A percentile compares a stretch with the other conserved stretches of the same genome.
These are phyloP conservation scores for Zoanthus sociatus DNA, from an alignment of 92 coral and sea anemone species.

Conservation along the genomic window DNA sequence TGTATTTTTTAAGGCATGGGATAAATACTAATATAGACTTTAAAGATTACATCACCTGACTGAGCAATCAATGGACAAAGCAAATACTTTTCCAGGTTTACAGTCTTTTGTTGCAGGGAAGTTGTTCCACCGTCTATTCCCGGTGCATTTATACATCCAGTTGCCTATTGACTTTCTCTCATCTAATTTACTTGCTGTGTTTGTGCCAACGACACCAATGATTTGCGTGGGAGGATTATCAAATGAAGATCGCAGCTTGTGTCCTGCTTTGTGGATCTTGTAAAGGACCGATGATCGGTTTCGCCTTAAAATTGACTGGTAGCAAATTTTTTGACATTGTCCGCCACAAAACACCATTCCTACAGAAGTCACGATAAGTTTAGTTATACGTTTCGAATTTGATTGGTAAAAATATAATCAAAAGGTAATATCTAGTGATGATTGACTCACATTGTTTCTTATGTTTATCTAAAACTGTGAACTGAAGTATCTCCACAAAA, in stretches of 20 bases:
- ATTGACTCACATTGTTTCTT: no score
- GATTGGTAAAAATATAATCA: no score
- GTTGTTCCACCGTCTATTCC: background rate
- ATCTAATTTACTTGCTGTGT: background rate
- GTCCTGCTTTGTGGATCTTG: background rate
- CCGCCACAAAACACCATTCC: background rate
- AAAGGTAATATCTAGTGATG: no score
- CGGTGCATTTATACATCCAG: background rate
- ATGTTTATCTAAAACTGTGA: no score
- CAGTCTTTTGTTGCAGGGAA: constrained; percentile 8
- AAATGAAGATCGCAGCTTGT: background rate
- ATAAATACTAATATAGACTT: no score
- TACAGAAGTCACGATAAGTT: background rate
- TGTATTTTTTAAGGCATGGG: no score
- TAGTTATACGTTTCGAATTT: background rate
- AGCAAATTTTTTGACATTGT: background rate
- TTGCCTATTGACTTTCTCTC: background rate
- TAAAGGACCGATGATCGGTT: background rate
- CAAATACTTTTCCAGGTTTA: constrained; percentile 19
- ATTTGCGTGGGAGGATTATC: background rate
- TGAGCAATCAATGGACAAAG: constrained; percentile 13
- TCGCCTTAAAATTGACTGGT: background rate
- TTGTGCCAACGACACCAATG: constrained; percentile 2
- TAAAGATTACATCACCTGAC: constrained; percentile 4
- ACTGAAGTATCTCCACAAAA: no score